Base-by-base conservation (phyloP, 2,113 vertebrate genomes). In the Trogon melanurus region DNA sequence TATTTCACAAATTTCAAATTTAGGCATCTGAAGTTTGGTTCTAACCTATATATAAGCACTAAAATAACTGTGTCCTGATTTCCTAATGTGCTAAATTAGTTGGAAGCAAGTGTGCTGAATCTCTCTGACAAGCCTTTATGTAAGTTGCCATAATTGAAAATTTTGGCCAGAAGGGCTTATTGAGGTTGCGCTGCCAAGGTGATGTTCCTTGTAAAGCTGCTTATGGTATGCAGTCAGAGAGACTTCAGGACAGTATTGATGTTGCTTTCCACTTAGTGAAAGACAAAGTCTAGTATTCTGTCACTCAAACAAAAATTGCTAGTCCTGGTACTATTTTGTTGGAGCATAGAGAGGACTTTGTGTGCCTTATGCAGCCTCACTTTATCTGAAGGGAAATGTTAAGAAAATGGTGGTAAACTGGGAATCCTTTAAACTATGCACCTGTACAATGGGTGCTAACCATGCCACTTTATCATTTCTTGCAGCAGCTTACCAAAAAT, bases 401-500 rank as follows among this genome's bases (percentile, higher is more conserved):
- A 41, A 65, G 48, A 60, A 62, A 57, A 73, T 7, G 8, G 26
- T 65, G 60, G 25, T 69, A 71, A 41, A 32, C 23, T 36, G 30
- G 29, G 72, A 72, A 65, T 61, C 38, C 50, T 56, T 78, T 75
- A n/a, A 80, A 29, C 41, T 83, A 13, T n/a, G 44, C 16, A 27
- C n/a, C 41, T 69, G 13, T 56, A 80, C n/a, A 23, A 54, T 41
- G 41, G 41, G 41, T 41, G 50, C 87, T 54, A 69, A 51, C 54
- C 16, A 45, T 79, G 13, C 12, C 10, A 75, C 41, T 90, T 57
- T 67, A 76, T 51, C 44, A 83, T 89, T 92, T 85, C 80, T 81
- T 92, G 48, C 87, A 94, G 96, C 95, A 95, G 94, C 87, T 56
- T 26, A 80, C 92, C 88, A 76, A 61, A 95, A 98, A 83, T 89